Evolutionary conservation across 2,888 invertebrate genomes (phyloP), one percentile per base, ranked within the genome.

Genomic region (Disparrhopalites patrizii): DNA sequence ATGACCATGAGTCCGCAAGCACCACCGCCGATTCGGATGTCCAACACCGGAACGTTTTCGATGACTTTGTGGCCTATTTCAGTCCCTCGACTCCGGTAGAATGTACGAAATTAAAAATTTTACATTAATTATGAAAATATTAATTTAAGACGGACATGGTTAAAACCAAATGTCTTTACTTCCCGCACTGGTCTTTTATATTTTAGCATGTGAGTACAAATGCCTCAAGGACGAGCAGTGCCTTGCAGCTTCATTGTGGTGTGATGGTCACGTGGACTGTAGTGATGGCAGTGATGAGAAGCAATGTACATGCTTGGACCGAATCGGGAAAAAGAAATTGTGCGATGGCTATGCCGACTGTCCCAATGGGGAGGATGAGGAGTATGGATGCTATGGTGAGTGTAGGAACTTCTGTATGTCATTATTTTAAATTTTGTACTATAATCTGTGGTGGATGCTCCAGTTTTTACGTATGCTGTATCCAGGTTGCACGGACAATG

Each of bases 261-360:
- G 71, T 54, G 71, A 73, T 36, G 54, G 47, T 47, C 13, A 33
- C 4, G 27, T 60, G 15, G n/a, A 65, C 27, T 93, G 93, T 77
- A 76, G 80, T 1, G 91, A 91, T 77, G 85, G 85, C 0, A 90
- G 90, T 73, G 93, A 93, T 76, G 93, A 93, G 78, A 80, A 81
- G 0, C 80, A 81, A 13, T 93, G 93, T 76, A 82, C 85, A 0
- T 93, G 93, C 77, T 85, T 83, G 66, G 81, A 85, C n/a, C 83
- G 90, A 65, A 82, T 92, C 13, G 83, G 84, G 18, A 80, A 81
- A 52, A 80, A 83, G 2, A 83, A 88, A 71, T 78, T 86, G 0
- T 93, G 93, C 76, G 93, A 93, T 78, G 90, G 89, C 18, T 90
- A 88, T 76, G 85, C 85, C 54, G 92, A 92, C 28, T 62, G 63